A percentile compares a stretch with the other conserved stretches of the same genome.
These are phyloP conservation scores for Clangula hyemalis DNA, from an alignment of 2,797 vertebrate species.

Conservation along the genomic window DNA sequence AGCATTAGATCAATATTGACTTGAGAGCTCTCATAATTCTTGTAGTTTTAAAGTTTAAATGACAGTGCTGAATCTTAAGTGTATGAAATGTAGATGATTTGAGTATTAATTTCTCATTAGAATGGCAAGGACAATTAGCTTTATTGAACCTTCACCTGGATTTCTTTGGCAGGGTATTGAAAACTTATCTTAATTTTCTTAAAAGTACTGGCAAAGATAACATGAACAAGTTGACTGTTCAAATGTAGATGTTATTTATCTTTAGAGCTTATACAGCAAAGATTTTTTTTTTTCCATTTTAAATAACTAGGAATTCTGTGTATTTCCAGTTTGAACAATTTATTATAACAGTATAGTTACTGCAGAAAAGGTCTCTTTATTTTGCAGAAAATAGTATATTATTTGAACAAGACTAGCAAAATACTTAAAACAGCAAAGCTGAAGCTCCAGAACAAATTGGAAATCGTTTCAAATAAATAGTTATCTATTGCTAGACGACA, in stretches of 20 bases:
- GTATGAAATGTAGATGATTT: conserved; percentile 35
- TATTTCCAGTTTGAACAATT: conserved; percentile 10
- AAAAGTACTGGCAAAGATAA: neutral
- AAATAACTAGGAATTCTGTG: neutral
- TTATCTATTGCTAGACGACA: conserved; percentile 31
- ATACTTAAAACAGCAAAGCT: neutral
- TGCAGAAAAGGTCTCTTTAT: neutral
- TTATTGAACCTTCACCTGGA: conserved; percentile 12
- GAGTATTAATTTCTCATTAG: conserved; percentile 46
- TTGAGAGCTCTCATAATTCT: conserved; percentile 42
- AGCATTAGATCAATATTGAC: conserved; percentile 38
- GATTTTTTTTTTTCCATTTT: neutral
- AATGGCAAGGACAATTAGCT: conserved; percentile 25
- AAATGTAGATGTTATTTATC: neutral
- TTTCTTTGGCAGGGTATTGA: conserved; percentile 9
- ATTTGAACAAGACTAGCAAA: conserved; percentile 13
- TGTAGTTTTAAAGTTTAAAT: conserved; percentile 36
- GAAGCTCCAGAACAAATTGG: conserved; percentile 17
- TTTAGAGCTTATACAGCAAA: neutral
- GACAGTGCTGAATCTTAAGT: conserved; percentile 1
- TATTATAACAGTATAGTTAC: neutral
- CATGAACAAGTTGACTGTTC: neutral
- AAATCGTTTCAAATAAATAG: conserved; percentile 10
- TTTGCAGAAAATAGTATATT: neutral
- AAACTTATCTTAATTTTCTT: conserved; percentile 25